Conservation (phyloP, 2,797 vertebrate species). For the Alectoris magna region DNA sequence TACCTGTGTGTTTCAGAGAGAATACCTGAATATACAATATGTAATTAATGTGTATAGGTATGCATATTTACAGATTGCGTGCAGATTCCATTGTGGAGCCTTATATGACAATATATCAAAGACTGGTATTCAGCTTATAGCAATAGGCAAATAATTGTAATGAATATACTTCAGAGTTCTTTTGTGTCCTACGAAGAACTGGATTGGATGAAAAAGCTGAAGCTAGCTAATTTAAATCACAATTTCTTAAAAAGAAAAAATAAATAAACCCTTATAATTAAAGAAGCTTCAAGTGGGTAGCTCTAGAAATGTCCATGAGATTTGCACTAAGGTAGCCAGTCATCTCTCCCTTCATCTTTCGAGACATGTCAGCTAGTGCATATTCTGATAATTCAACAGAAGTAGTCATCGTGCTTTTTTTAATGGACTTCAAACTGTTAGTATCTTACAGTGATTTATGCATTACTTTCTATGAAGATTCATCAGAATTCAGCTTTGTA, state of each 20-base stretch:
- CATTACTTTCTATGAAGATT: not conserved
- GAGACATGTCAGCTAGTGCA: not conserved
- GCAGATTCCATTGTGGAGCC: not conserved
- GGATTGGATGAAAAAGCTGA: not conserved
- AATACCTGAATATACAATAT: not conserved
- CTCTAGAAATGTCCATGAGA: not conserved
- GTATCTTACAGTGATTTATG: not conserved
- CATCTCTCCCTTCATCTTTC: not conserved
- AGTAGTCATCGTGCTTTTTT: not conserved
- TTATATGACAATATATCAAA: not conserved
- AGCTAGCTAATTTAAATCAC: not conserved
- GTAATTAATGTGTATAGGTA: not conserved
- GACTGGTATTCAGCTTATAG: not conserved
- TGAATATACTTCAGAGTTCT: not conserved
- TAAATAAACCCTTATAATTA: not conserved
- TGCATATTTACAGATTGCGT: not conserved
- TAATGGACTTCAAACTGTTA: not conserved
- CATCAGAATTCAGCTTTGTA: not conserved
- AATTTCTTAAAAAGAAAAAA: too few species aligned
- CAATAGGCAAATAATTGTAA: not conserved
- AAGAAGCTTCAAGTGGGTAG: not conserved
- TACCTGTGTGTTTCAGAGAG: not conserved
- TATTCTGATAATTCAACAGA: not conserved
- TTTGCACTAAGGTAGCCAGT: not conserved
- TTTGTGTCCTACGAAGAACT: not conserved